phyloP scores from a whole-genome alignment of 2,797 vertebrate genomes.

The Gymnodraco acuticeps region DNA sequence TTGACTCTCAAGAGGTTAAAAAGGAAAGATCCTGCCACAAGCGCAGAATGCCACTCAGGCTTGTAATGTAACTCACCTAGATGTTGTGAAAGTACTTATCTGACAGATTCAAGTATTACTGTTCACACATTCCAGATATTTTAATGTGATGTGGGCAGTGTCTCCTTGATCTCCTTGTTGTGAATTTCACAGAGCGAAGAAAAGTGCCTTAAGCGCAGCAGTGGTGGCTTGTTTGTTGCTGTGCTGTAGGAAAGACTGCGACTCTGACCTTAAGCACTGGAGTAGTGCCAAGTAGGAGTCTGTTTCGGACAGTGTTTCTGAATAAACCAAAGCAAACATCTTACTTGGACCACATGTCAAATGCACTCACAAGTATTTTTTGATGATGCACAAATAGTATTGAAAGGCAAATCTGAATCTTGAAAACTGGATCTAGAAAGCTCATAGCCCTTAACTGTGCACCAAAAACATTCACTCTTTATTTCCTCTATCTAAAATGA shows the following conservation, averaged over 20 bases:
- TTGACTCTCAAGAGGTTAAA: conserved; percentile 24
- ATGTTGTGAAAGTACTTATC: conserved; percentile 38
- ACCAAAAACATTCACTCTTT: conserved; percentile 19
- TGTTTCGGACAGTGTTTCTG: conserved; percentile 45
- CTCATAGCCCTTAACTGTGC: neutral
- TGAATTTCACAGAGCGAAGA: conserved; percentile 47
- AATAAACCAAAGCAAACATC: conserved; percentile 43
- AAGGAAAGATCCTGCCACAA: conserved; percentile 6
- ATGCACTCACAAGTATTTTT: conserved; percentile 36
- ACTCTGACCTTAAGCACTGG: conserved; percentile 57
- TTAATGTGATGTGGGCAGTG: conserved; percentile 44
- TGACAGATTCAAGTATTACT: conserved; percentile 33
- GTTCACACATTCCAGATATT: conserved; percentile 52
- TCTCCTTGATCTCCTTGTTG: conserved; percentile 60
- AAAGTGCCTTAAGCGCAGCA: conserved; percentile 63
- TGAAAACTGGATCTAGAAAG: conserved; percentile 27
- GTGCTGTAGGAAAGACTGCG: conserved; percentile 49
- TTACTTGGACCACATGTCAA: conserved; percentile 30
- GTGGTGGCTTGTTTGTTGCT: conserved; percentile 49
- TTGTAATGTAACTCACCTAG: conserved; percentile 18
- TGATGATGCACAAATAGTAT: conserved; percentile 3
- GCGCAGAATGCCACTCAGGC: conserved; percentile 6
- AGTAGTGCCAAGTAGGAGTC: conserved; percentile 54
- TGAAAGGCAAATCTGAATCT: conserved; percentile 28
- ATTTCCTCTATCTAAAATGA: conserved; percentile 39